phyloP scores from a whole-genome alignment of 2,888 invertebrate species.

The Drosophila nr. medialis region DNA sequence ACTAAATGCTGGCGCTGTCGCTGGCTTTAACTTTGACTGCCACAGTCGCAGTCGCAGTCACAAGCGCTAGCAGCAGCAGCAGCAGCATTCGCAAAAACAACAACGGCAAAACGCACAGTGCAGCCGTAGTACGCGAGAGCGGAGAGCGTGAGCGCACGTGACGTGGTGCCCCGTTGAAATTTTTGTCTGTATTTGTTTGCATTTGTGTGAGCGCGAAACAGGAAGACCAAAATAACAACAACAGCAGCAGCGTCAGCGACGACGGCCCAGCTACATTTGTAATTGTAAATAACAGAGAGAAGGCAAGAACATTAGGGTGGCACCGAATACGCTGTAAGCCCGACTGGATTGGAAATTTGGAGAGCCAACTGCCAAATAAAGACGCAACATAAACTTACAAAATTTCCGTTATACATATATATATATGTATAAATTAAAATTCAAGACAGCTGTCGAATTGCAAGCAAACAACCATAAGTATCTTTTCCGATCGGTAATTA shows the following conservation, averaged over 20 bases:
- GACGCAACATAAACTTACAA: background rate
- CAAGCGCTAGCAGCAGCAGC: slow-evolving; percentile 27
- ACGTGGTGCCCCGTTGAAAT: slow-evolving; percentile 46
- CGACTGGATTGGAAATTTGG: slow-evolving; percentile 29
- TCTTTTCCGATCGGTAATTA: background rate
- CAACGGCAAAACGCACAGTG: slow-evolving; percentile 57
- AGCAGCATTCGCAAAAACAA: slow-evolving; percentile 66
- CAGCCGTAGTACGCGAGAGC: slow-evolving; percentile 48
- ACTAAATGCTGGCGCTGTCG: slow-evolving; percentile 67
- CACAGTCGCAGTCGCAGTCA: slow-evolving; percentile 39
- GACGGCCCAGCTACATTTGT: slow-evolving; percentile 40
- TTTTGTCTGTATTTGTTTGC: slow-evolving; percentile 46
- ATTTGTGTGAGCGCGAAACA: slow-evolving; percentile 64
- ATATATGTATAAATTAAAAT: background rate
- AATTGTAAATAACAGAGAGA: slow-evolving; percentile 56
- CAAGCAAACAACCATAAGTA: background rate
- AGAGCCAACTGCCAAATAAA: slow-evolving; percentile 6
- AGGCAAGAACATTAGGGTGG: slow-evolving; percentile 57
- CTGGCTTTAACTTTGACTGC: slow-evolving; percentile 60
- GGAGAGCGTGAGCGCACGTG: slow-evolving; percentile 60
- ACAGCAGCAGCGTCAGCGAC: slow-evolving; percentile 24
- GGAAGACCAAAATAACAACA: slow-evolving; percentile 67
- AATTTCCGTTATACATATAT: background rate
- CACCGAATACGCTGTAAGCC: slow-evolving; percentile 26
- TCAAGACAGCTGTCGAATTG: background rate